Evolutionary conservation across 2,888 invertebrate species (phyloP), one percentile per base, ranked within the genome.

Genomic region (Mimas tiliae): DNA sequence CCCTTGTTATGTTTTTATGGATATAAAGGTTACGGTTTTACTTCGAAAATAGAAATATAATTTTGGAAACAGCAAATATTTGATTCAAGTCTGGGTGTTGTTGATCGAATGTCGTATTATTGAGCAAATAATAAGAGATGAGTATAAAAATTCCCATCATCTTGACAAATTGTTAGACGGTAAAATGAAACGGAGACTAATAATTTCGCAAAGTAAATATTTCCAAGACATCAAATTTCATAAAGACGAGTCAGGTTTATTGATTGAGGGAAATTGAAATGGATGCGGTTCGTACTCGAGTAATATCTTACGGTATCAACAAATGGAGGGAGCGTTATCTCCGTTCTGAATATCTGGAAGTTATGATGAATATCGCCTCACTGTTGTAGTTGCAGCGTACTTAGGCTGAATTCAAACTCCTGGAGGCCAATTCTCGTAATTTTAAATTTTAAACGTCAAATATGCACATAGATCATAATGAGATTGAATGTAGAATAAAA

Each of bases 191-290:
- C 11, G 19, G 19, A 58, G 38, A 19, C 42, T 21, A 50, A 50
- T 58, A 38, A 42, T 58, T 58, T 38, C 19, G 38, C 58, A 12
- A 19, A 33, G 52, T 47, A 53, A 58, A 58, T 19, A 58, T 58
- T 42, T 42, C 42, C 12, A 50, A 50, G 53, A 58, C 62, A 42
- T 21, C 34, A 50, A 50, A 63, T 65, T 65, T 65, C 58, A 65
- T 65, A 58, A 58, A 34, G 51, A 48, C 62, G 38, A 38, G 45
- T 58, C 65, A 38, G 50, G 51, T 50, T 65, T 58, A 65, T 58
- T 65, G 58, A 51, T 50, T 34, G 34, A 21, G 65, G 50, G 62
- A 62, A 65, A 65, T 65, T 65, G 62, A 65, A 65, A 65, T 65
- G 50, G 65, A 65, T 65, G 55, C 55, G 55, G 38, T 55, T 34